Percentiles rank a stretch among this genome's conserved stretches.
Conservation (phyloP, 1,140 invertebrate genomes). For the Prorops nasuta region DNA sequence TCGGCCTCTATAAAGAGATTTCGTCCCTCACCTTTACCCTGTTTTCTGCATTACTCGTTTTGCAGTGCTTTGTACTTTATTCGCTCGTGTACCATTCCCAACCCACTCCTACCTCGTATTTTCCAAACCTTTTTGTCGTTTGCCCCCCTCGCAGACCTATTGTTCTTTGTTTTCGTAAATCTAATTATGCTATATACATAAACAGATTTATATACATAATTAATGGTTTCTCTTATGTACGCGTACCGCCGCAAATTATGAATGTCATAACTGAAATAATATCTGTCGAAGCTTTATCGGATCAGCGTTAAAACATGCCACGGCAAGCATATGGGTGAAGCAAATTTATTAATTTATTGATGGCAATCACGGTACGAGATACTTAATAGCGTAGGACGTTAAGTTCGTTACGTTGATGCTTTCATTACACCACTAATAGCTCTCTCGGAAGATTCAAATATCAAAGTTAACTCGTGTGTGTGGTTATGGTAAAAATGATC, state of each 20-base stretch:
- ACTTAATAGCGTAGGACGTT: too few species aligned
- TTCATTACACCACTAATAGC: too few species aligned
- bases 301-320: background rate
- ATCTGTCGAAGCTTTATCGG: too few species aligned
- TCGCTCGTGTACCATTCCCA: background rate
- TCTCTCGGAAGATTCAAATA: too few species aligned
- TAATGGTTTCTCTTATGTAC: background rate
- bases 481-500: too few species aligned
- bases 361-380: too few species aligned
- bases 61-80: background rate
- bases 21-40: background rate
- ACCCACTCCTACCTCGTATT: background rate
- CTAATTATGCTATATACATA: too few species aligned
- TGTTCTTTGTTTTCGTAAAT: slow-evolving; percentile 2
- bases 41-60: background rate
- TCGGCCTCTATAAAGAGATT: background rate
- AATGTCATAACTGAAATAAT: background rate
- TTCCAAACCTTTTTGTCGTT: background rate
- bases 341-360: too few species aligned
- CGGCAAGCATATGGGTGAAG: too few species aligned
- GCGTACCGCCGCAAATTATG: background rate
- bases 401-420: too few species aligned
- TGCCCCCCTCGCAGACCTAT: background rate
- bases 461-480: too few species aligned
- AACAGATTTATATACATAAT: background rate